These are phyloP conservation scores for Nansenia antarctica DNA, from an alignment of 2,113 vertebrate species.

Conservation along the genomic window DNA sequence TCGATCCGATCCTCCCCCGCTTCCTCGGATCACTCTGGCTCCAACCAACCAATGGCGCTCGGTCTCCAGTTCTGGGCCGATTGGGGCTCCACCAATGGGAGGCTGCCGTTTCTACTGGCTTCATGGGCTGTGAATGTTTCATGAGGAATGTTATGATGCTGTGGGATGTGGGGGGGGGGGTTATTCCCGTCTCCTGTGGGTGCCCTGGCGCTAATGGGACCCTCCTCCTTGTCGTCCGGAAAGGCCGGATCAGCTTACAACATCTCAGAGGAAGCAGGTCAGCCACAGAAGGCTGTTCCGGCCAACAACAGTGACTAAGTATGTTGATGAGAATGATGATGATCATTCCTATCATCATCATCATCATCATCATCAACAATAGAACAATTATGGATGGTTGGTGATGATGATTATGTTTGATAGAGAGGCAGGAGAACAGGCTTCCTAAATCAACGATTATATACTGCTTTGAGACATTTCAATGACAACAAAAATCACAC, in stretches of 20 bases:
- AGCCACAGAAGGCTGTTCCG: slow-evolving; percentile 9
- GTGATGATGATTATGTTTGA: neutral
- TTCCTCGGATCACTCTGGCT: slow-evolving; percentile 33
- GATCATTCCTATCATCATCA: too few species aligned
- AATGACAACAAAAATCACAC: too few species aligned
- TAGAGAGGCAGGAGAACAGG: too few species aligned
- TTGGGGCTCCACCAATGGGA: slow-evolving; percentile 67
- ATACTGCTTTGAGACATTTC: too few species aligned
- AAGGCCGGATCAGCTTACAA: slow-evolving; percentile 62
- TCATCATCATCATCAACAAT: too few species aligned
- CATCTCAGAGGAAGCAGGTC: slow-evolving; percentile 45
- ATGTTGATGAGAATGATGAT: neutral
- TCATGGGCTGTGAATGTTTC: slow-evolving; percentile 70
- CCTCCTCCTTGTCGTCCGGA: slow-evolving; percentile 17
- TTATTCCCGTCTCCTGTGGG: slow-evolving; percentile 59
- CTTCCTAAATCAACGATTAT: too few species aligned
- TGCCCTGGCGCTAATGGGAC: slow-evolving; percentile 66
- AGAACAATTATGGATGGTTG: neutral
- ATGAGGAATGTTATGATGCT: slow-evolving; percentile 64
- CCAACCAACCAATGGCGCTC: slow-evolving; percentile 61
- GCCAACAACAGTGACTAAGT: neutral
- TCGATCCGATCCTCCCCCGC: slow-evolving; percentile 58
- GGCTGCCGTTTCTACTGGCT: slow-evolving; percentile 53
- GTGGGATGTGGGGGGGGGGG: slow-evolving; percentile 42
- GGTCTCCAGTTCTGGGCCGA: slow-evolving; percentile 75